Percentiles rank a stretch among this genome's conserved stretches.
phyloP scores from a whole-genome alignment of 2,888 invertebrate genomes.

The Herminia tarsipennalis region DNA sequence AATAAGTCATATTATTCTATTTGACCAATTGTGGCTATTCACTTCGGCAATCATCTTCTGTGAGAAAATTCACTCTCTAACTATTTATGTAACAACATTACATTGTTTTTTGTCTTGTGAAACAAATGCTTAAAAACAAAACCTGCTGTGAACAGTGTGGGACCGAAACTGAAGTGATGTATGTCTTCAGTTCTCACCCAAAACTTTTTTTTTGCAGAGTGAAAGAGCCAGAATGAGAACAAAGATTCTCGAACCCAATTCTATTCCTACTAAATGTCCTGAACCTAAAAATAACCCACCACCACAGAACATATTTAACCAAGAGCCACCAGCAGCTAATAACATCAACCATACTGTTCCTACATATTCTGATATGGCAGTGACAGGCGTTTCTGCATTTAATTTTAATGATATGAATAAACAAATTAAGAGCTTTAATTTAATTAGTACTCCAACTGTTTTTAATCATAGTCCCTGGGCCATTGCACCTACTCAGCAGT shows the following conservation, averaged over 20 bases:
- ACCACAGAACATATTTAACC: neutral
- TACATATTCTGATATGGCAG: neutral
- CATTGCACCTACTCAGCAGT: slow-evolving; percentile 23
- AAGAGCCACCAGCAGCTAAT: neutral
- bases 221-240: slow-evolving; percentile 55
- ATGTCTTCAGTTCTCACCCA: too few relatives aligned
- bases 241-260: slow-evolving; percentile 34
- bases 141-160: too few relatives aligned
- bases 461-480: slow-evolving; percentile 48
- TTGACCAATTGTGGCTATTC: too few relatives aligned
- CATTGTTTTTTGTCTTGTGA: too few relatives aligned
- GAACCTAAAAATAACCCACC: slow-evolving; percentile 61
- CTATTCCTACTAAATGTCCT: slow-evolving; percentile 45
- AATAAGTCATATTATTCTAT: too few relatives aligned
- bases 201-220: slow-evolving; percentile 47
- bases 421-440: slow-evolving; percentile 18
- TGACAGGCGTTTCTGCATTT: slow-evolving; percentile 9
- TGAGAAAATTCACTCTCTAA: too few relatives aligned
- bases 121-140: too few relatives aligned
- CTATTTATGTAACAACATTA: too few relatives aligned
- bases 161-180: too few relatives aligned
- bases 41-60: too few relatives aligned
- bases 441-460: slow-evolving; percentile 14
- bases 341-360: slow-evolving; percentile 1
- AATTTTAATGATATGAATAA: slow-evolving; percentile 19